These are phyloP conservation scores for Nymphalis c-album DNA, from an alignment of 2,888 invertebrate species.

Conservation along the genomic window DNA sequence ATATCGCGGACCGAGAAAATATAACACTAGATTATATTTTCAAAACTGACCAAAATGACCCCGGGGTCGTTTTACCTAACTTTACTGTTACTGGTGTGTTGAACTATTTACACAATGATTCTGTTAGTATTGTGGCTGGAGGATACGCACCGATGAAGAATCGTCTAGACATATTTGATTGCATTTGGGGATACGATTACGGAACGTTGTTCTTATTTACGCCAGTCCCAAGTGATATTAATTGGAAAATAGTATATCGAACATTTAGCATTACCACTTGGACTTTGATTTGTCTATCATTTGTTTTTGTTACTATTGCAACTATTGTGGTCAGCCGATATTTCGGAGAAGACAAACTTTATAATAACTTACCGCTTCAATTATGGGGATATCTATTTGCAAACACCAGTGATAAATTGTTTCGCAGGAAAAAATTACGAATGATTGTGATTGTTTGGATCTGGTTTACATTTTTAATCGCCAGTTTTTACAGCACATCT, in stretches of 20 bases:
- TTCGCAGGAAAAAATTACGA: conserved; percentile 47
- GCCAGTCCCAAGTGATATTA: conserved; percentile 44
- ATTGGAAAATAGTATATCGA: conserved; percentile 55
- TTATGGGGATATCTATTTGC: conserved; percentile 57
- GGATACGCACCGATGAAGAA: conserved; percentile 54
- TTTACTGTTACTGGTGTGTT: conserved; percentile 54
- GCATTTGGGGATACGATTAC: conserved; percentile 55
- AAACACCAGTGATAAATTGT: conserved; percentile 48
- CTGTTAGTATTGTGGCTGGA: conserved; percentile 54
- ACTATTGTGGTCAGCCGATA: conserved; percentile 33
- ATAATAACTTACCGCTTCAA: conserved; percentile 46
- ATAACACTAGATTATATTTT: conserved; percentile 46
- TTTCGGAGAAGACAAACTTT: conserved; percentile 38
- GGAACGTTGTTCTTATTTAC: conserved; percentile 49
- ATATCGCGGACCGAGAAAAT: conserved; percentile 48
- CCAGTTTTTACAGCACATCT: conserved; percentile 60
- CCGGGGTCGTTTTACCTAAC: conserved; percentile 55
- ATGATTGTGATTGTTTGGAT: conserved; percentile 56
- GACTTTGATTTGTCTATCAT: conserved; percentile 50
- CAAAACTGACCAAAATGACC: conserved; percentile 35
- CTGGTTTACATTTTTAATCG: conserved; percentile 61
- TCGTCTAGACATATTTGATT: conserved; percentile 55
- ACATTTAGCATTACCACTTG: conserved; percentile 55
- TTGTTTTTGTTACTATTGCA: conserved; percentile 41
- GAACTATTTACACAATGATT: conserved; percentile 45